Base-by-base conservation (phyloP, 2,113 vertebrate species). In the Phainopepla nitens region DNA sequence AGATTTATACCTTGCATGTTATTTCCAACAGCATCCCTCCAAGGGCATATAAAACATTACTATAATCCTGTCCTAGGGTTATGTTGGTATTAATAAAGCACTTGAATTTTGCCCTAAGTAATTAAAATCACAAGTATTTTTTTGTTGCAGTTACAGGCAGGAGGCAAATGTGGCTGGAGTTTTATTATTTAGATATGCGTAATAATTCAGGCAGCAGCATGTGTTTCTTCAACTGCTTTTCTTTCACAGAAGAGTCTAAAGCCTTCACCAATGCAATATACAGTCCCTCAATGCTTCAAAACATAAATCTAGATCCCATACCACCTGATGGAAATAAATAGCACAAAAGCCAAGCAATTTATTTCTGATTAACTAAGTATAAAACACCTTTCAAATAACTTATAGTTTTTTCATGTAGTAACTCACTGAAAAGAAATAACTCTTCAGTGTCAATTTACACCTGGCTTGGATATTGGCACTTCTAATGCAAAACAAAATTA, bases 41-140 rank as follows among this genome's bases (percentile, higher is more conserved):
- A 83, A 71, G 39, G 71, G 39, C 60, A 58, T 49, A 78, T 78
- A 90, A 94, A 89, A 61, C 44, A 75, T 60, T 39, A 66, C 47
- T 75, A 17, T 84, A 93, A 95, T 94, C 95, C 89, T 81, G 49
- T 94, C 90, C 92, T 83, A 83, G 44, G 60, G 92, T 89, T 95
- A 45, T 95, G 92, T 87, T 96, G 72, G 45, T 86, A 76, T 70
- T 93, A 95, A 93, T 68, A 96, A 92, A 90, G 66, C 88, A 89
- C 80, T 93, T 92, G 76, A 93, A 88, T 88, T 92, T 96, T 93
- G 56, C 54, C 93, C 54, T 64, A 80, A 77, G 82, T 84, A 88
- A 96, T 94, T 94, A 96, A 94, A 92, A 90, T 78, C 60, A 81
- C 71, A 83, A 92, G 82, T 66, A 81, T 44, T 41, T 83, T 39